Conservation (phyloP, 2,113 vertebrate genomes). For the Grus americana region DNA sequence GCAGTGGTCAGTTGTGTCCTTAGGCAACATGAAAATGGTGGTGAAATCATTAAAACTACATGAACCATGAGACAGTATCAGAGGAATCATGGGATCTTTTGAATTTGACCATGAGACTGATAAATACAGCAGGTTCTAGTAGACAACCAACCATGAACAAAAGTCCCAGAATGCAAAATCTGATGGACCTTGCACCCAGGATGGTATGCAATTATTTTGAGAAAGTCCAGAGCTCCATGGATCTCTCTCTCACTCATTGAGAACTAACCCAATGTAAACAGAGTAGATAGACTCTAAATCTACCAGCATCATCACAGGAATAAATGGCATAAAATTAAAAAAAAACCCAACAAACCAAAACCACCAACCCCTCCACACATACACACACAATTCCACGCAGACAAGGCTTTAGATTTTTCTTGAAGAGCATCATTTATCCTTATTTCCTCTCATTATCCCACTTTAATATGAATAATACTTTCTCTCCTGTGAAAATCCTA, state of each 20-base stretch:
- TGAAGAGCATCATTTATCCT: not conserved
- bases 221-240: not conserved
- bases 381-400: not conserved
- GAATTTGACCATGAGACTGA: not conserved
- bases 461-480: not conserved
- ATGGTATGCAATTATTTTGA: not conserved
- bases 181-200: not conserved
- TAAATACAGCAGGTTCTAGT: not conserved
- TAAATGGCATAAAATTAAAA: not conserved
- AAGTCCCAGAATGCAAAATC: not conserved
- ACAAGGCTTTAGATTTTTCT: not conserved
- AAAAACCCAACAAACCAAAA: not conserved
- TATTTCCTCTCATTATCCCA: not conserved
- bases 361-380: no score
- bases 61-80: not conserved
- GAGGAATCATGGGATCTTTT: not conserved
- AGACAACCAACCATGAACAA: not conserved
- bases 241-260: not conserved
- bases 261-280: not conserved
- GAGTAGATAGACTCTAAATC: not conserved
- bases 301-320: not conserved
- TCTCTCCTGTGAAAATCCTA: not conserved
- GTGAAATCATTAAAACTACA: not conserved
- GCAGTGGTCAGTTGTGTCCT: not conserved
- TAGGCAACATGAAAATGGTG: not conserved